These are phyloP conservation scores for Aphaenogaster rudis DNA, from an alignment of 1,140 invertebrate genomes.

Conservation along the genomic window DNA sequence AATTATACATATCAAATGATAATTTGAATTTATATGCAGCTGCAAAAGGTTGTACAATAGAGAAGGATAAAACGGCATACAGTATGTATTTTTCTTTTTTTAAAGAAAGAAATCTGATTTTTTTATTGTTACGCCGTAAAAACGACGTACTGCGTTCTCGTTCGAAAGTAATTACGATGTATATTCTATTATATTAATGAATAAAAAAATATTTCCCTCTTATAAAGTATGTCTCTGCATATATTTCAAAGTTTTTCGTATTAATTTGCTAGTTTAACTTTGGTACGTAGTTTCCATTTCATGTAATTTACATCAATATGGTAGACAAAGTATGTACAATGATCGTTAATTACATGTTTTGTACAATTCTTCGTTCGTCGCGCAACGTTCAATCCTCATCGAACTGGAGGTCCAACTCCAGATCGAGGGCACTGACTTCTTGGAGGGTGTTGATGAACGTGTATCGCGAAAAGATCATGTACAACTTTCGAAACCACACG, in stretches of 20 bases:
- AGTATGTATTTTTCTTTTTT: background rate
- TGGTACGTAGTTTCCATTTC: slow-evolving; percentile 38
- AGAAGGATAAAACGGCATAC: slow-evolving; percentile 28
- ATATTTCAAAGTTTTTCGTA: slow-evolving; percentile 42
- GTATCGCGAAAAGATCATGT: slow-evolving; percentile 96
- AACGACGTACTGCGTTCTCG: slow-evolving; percentile 24
- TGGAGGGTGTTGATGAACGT: slow-evolving; percentile 95
- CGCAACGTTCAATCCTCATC: slow-evolving; percentile 86
- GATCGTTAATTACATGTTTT: slow-evolving; percentile 74
- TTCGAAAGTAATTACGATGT: slow-evolving; percentile 62
- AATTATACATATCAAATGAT: slow-evolving; percentile 60
- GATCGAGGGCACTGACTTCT: slow-evolving; percentile 90
- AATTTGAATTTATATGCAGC: slow-evolving; percentile 24
- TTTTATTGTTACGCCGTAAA: slow-evolving; percentile 45
- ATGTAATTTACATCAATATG: slow-evolving; percentile 34
- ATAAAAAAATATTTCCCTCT: slow-evolving; percentile 71
- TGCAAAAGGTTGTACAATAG: slow-evolving; percentile 23
- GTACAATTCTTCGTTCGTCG: slow-evolving; percentile 59
- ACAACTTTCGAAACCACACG: slow-evolving; percentile 97
- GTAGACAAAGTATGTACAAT: slow-evolving; percentile 69
- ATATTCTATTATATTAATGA: slow-evolving; percentile 66
- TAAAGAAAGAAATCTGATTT: slow-evolving; percentile 51
- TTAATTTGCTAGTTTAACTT: background rate
- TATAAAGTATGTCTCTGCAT: slow-evolving; percentile 9
- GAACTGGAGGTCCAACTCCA: slow-evolving; percentile 92